Conservation (phyloP, 2,113 vertebrate species). For the Poeciliopsis turrubarensis region DNA sequence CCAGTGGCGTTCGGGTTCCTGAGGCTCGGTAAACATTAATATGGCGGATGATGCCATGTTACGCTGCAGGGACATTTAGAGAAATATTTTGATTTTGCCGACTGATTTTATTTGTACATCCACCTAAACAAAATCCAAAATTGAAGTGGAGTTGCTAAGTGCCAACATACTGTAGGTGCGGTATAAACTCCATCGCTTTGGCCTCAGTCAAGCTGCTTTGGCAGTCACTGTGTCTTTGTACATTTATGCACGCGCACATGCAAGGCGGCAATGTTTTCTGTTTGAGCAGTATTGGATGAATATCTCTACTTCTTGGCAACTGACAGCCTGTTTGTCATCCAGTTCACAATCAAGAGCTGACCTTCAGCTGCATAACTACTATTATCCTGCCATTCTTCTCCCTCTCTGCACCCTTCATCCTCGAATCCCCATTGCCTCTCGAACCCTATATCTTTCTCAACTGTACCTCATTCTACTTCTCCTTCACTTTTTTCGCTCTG, state of each 20-base stretch:
- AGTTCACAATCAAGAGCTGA: conserved; percentile 86
- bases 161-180: conserved; percentile 79
- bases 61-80: conserved; percentile 26
- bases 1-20: conserved; percentile 42
- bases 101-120: conserved; percentile 56
- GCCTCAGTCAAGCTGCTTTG: conserved; percentile 74
- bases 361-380: conserved; percentile 89
- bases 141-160: conserved; percentile 58
- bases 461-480: conserved; percentile 43
- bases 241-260: conserved; percentile 66
- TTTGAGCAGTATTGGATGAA: conserved; percentile 79
- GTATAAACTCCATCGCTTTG: conserved; percentile 84
- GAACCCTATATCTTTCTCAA: conserved; percentile 50
- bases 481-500: conserved; percentile 70
- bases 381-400: conserved; percentile 56
- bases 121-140: conserved; percentile 44
- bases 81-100: conserved; percentile 61
- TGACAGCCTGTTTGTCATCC: conserved; percentile 98
- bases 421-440: conserved; percentile 46
- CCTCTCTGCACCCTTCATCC: conserved; percentile 46
- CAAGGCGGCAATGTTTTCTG: conserved; percentile 80
- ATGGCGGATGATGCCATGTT: conserved; percentile 39
- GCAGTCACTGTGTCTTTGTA: conserved; percentile 57
- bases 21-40: conserved; percentile 57
- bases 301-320: conserved; percentile 88